These are phyloP conservation scores for Andinoacara biseriatus DNA, from an alignment of 2,113 vertebrate genomes.

Conservation along the genomic window DNA sequence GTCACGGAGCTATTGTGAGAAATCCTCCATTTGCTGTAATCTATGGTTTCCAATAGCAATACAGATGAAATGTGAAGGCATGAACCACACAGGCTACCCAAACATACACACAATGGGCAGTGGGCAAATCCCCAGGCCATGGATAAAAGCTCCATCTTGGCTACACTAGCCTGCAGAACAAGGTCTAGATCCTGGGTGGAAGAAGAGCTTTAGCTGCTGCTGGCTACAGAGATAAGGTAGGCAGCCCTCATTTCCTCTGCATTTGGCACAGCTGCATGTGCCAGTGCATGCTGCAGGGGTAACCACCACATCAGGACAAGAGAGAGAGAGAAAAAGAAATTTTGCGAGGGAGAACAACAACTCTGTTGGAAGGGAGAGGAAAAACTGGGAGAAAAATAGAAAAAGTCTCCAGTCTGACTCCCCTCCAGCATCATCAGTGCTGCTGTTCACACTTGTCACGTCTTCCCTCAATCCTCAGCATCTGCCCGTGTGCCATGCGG, in stretches of 20 bases:
- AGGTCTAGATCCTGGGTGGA: conserved; percentile 62
- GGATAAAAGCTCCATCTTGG: conserved; percentile 45
- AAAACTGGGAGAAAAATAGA: conserved; percentile 16
- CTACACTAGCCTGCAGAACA: conserved; percentile 28
- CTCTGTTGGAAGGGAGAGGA: conserved; percentile 16
- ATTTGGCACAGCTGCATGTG: conserved; percentile 56
- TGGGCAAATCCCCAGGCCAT: conserved; percentile 53
- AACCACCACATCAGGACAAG: conserved; percentile 8
- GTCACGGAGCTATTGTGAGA: conserved; percentile 19
- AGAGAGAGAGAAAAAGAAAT: conserved; percentile 5
- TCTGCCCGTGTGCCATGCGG: conserved; percentile 21
- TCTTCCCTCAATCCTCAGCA: conserved; percentile 17
- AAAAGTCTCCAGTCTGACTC: conserved; percentile 31
- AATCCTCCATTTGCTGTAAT: conserved; percentile 36
- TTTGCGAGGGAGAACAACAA: conserved; percentile 15
- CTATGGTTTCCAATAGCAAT: conserved; percentile 47
- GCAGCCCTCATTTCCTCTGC: conserved; percentile 45
- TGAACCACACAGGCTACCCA: conserved; percentile 39
- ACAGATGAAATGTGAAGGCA: conserved; percentile 52
- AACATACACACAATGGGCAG: conserved; percentile 31
- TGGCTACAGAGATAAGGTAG: conserved; percentile 75
- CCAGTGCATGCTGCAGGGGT: conserved; percentile 18
- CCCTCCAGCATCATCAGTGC: conserved; percentile 25
- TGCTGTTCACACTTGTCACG: conserved; percentile 21
- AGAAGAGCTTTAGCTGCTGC: conserved; percentile 66